Percentiles rank a stretch among this genome's conserved stretches.
phyloP scores from a whole-genome alignment of 2,888 invertebrate species.

The Drosophila macrospina region DNA sequence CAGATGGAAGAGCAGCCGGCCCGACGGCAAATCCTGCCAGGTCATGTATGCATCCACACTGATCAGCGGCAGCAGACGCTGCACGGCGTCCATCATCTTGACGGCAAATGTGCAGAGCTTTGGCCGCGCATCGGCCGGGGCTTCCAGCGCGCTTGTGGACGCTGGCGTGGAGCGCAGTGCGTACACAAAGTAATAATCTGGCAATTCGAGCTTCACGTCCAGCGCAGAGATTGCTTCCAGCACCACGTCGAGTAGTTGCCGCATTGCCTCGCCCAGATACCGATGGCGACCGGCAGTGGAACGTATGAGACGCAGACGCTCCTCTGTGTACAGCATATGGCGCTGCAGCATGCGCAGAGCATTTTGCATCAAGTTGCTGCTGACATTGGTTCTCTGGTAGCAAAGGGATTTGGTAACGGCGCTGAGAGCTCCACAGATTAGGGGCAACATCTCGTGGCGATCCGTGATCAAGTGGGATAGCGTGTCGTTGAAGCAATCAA shows the following conservation, averaged over 20 bases:
- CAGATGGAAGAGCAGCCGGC: conserved; percentile 33
- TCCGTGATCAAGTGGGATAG: conserved; percentile 14
- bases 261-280: conserved; percentile 57
- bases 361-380: conserved; percentile 3
- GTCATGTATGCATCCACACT: conserved; percentile 46
- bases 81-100: conserved; percentile 45
- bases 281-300: conserved; percentile 14
- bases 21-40: conserved; percentile 60
- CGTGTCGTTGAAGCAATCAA: conserved; percentile 37
- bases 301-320: conserved; percentile 17
- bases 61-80: conserved; percentile 44
- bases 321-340: conserved; percentile 39
- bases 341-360: conserved; percentile 47
- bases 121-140: no score
- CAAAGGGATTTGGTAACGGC: conserved; percentile 48
- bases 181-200: conserved; percentile 36
- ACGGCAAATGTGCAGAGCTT: background rate
- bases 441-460: conserved; percentile 2
- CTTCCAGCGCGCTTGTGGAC: no score
- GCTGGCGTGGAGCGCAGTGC: conserved; percentile 10
- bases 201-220: background rate
- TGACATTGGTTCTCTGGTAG: background rate
- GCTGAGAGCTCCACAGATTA: conserved; percentile 22
- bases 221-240: conserved; percentile 9
- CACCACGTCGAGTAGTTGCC: conserved; percentile 26